Conservation (phyloP, 2,797 vertebrate species). For the Neomorphus geoffroyi region DNA sequence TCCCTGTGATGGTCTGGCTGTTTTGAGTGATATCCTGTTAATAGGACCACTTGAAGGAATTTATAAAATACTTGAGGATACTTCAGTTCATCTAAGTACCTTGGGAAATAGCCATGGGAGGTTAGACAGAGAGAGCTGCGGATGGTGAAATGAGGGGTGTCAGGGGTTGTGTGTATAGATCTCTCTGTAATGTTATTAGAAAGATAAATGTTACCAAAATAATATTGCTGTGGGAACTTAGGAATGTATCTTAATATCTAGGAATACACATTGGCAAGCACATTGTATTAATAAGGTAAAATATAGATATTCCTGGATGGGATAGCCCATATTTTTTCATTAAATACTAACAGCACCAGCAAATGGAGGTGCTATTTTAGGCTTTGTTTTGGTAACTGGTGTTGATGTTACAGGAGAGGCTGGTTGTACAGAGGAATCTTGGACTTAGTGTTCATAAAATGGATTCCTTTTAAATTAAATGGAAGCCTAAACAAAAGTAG, state of each 20-base stretch:
- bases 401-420: constrained; percentile 55
- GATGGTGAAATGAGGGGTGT: neutral
- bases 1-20: neutral
- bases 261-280: constrained; percentile 26
- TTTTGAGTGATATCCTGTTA: neutral
- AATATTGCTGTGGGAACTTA: constrained; percentile 12
- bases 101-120: neutral
- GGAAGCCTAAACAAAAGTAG: constrained; percentile 58
- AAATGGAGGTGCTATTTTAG: constrained; percentile 52
- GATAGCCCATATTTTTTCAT: constrained; percentile 24
- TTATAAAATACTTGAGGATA: neutral
- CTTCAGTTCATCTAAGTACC: neutral
- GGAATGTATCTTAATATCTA: constrained; percentile 37
- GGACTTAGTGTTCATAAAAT: constrained; percentile 41
- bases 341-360: constrained; percentile 32
- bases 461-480: constrained; percentile 65
- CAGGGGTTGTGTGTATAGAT: neutral
- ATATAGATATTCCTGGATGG: constrained; percentile 25
- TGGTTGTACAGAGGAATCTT: constrained; percentile 46
- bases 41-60: neutral
- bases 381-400: constrained; percentile 66
- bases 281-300: constrained; percentile 42
- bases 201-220: constrained; percentile 45
- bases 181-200: constrained; percentile 6
- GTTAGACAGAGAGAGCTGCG: neutral